These are phyloP conservation scores for Aethina tumida DNA, from an alignment of 1,140 invertebrate species.

Conservation along the genomic window DNA sequence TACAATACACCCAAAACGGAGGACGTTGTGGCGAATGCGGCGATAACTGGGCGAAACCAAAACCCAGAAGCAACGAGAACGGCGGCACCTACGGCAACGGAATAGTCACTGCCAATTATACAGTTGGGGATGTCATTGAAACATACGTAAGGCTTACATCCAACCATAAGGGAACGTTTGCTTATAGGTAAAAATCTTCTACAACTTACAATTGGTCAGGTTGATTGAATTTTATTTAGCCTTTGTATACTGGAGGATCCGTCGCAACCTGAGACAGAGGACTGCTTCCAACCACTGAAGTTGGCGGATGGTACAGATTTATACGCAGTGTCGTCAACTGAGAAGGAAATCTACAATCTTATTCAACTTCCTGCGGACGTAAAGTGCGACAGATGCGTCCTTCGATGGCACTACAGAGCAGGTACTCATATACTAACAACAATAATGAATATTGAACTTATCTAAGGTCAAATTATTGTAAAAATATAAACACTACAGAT, in stretches of 20 bases:
- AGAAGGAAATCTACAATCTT: conserved; percentile 33
- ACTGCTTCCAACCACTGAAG: conserved; percentile 46
- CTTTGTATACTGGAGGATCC: conserved; percentile 41
- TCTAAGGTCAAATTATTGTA: conserved; percentile 4
- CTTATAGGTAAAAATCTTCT: conserved; percentile 17
- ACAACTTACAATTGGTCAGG: background rate
- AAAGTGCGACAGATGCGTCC: conserved; percentile 52
- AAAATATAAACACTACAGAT: background rate
- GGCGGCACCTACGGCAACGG: conserved; percentile 42
- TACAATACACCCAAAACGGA: conserved; percentile 24
- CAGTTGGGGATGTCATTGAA: conserved; percentile 27
- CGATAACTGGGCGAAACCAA: conserved; percentile 30
- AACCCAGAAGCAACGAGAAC: conserved; percentile 45
- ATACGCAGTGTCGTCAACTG: conserved; percentile 22
- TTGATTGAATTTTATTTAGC: conserved; percentile 35
- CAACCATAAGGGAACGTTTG: conserved; percentile 41
- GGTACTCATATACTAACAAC: conserved; percentile 45
- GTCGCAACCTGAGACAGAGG: conserved; percentile 42
- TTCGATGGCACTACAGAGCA: conserved; percentile 57
- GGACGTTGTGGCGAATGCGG: conserved; percentile 37
- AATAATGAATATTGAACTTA: conserved; percentile 53
- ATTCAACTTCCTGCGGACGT: conserved; percentile 43
- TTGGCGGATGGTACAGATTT: conserved; percentile 38
- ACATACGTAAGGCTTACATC: conserved; percentile 36
- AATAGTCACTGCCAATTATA: conserved; percentile 33